A percentile compares a stretch with the other conserved stretches of the same genome.
phyloP scores from a whole-genome alignment of 1,140 invertebrate species.

The Drosophila sucinea region DNA sequence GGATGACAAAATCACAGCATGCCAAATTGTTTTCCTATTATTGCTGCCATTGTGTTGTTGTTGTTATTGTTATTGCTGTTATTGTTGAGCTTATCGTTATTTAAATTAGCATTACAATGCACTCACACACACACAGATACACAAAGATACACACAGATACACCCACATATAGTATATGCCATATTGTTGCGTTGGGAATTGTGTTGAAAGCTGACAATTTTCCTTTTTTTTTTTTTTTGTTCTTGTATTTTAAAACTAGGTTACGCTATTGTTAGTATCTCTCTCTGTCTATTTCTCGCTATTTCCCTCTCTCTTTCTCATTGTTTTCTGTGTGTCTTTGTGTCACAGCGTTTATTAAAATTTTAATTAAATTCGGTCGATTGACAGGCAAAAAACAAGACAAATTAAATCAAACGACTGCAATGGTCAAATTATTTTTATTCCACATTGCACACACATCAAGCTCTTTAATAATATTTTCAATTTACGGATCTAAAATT shows the following conservation, averaged over 20 bases:
- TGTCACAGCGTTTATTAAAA: slow-evolving; percentile 57
- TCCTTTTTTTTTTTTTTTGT: slow-evolving; percentile 2
- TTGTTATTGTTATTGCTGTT: slow-evolving; percentile 37
- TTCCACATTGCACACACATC: too few relatives aligned
- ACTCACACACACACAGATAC: slow-evolving; percentile 31
- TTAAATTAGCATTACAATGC: slow-evolving; percentile 81
- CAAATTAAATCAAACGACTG: slow-evolving; percentile 17
- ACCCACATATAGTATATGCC: slow-evolving; percentile 29
- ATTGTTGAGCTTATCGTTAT: slow-evolving; percentile 74
- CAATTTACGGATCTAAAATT: too few relatives aligned
- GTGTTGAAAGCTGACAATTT: slow-evolving; percentile 32
- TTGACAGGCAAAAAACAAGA: slow-evolving; percentile 39
- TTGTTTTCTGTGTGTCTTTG: slow-evolving; percentile 13
- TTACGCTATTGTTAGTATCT: slow-evolving; percentile 28
- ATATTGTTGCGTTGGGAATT: slow-evolving; percentile 62
- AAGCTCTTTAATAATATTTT: too few relatives aligned
- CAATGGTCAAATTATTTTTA: not conserved
- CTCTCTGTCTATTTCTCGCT: not conserved
- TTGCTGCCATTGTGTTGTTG: slow-evolving; percentile 66
- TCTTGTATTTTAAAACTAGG: slow-evolving; percentile 40
- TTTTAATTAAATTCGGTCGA: slow-evolving; percentile 65
- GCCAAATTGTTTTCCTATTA: slow-evolving; percentile 80
- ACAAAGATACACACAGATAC: slow-evolving; percentile 24
- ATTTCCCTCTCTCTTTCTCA: not conserved
- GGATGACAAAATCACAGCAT: slow-evolving; percentile 70